Evolutionary conservation across 1,140 invertebrate genomes (phyloP).

Genomic region (Panagrolaimus sp.): DNA sequence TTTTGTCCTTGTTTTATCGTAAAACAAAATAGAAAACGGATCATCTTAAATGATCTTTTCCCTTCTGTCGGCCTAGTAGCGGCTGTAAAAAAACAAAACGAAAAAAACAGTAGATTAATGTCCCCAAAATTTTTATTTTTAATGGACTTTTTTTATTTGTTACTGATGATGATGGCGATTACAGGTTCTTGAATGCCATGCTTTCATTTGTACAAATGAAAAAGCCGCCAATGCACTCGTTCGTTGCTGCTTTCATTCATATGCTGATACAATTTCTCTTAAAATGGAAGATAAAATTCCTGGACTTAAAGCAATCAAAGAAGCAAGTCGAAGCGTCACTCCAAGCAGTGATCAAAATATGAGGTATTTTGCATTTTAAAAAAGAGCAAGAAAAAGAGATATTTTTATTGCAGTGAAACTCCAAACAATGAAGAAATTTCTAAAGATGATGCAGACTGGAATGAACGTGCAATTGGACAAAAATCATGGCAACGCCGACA

Average conservation of each 20-base stretch:
- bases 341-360: conserved; percentile 43
- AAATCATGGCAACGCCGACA: conserved; percentile 57
- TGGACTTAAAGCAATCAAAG: conserved; percentile 48
- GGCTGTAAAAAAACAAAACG: no score
- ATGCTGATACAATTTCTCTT: conserved; percentile 55
- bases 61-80: no score
- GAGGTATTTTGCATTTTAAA: conserved; percentile 23
- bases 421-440: conserved; percentile 27
- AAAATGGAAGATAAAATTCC: conserved; percentile 55
- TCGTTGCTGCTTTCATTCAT: conserved; percentile 56
- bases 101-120: no score
- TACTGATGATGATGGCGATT: neutral
- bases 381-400: neutral
- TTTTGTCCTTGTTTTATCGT: no score
- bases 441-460: conserved; percentile 49
- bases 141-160: no score
- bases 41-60: no score
- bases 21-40: no score
- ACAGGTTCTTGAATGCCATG: conserved; percentile 86
- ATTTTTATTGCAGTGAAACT: conserved; percentile 27
- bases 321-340: conserved; percentile 34
- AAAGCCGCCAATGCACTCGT: conserved; percentile 57
- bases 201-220: conserved; percentile 79
- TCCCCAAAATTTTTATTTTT: no score
- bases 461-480: conserved; percentile 51